Conservation (phyloP, 2,888 invertebrate genomes). For the Troglohyphantes excavatus region DNA sequence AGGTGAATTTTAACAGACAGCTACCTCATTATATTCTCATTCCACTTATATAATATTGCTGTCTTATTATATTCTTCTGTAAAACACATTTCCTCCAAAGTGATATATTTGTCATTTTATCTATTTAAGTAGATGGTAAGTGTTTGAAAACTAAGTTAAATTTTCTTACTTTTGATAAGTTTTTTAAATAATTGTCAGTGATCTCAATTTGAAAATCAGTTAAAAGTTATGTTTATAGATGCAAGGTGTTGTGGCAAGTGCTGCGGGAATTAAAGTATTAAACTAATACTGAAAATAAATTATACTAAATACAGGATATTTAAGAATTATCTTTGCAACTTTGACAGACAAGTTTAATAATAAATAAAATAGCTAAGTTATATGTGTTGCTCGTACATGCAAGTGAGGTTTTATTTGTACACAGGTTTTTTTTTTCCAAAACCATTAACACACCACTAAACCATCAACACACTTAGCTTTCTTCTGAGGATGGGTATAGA, state of each 20-base stretch:
- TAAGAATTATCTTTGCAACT: no score
- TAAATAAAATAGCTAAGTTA: no score
- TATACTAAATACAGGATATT: no score
- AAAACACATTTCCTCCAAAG: not conserved
- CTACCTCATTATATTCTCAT: constrained; percentile 64
- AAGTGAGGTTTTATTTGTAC: no score
- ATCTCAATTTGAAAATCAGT: not conserved
- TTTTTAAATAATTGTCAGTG: not conserved
- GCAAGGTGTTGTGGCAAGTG: not conserved
- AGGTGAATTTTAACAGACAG: constrained; percentile 40
- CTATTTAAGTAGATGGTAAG: not conserved
- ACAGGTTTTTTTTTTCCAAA: no score
- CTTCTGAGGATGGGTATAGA: no score
- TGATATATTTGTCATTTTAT: not conserved
- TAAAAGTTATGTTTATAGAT: not conserved
- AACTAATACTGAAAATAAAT: no score
- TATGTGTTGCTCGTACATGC: no score
- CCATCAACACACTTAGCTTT: no score
- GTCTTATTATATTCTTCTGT: constrained; percentile 12
- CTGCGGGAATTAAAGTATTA: not conserved
- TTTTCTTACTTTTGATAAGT: not conserved
- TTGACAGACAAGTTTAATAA: no score
- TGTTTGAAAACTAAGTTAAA: not conserved
- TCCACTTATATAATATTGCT: constrained; percentile 40
- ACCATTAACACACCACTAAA: no score